These are phyloP conservation scores for Tryphoninae sp. DNA, from an alignment of 2,888 invertebrate species.

Conservation along the genomic window DNA sequence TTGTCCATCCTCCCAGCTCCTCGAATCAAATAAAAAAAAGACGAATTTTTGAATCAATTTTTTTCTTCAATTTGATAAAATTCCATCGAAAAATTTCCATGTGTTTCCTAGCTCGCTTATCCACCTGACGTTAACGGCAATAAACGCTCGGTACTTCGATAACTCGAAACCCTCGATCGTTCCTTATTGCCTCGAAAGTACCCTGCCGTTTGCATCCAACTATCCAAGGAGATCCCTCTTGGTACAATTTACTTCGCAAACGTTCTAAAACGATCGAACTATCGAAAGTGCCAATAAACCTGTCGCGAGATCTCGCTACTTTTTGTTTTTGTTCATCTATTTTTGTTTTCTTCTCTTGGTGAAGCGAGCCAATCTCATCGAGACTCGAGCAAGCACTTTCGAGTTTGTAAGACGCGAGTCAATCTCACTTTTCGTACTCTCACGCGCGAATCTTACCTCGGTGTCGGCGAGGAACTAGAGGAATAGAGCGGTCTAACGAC, in stretches of 20 bases:
- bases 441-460: not conserved
- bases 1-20: slow-evolving; percentile 27
- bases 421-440: not conserved
- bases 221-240: not conserved
- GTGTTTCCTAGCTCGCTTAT: not conserved
- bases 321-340: not conserved
- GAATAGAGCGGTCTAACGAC: slow-evolving; percentile 68
- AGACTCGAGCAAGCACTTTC: not conserved
- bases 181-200: not conserved
- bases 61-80: not conserved
- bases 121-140: not conserved
- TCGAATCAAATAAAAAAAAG: too few relatives aligned
- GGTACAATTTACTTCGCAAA: not conserved
- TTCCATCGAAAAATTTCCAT: too few relatives aligned
- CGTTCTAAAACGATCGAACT: not conserved
- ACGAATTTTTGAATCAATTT: not conserved
- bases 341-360: not conserved
- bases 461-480: slow-evolving; percentile 7
- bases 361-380: not conserved
- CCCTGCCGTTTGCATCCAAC: not conserved
- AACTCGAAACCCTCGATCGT: not conserved
- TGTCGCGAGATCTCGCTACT: slow-evolving; percentile 12
- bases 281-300: slow-evolving; percentile 40
- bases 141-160: not conserved
- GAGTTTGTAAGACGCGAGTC: not conserved